These are phyloP conservation scores for Subacronicta megacephala DNA, from an alignment of 2,888 invertebrate genomes.

Conservation along the genomic window DNA sequence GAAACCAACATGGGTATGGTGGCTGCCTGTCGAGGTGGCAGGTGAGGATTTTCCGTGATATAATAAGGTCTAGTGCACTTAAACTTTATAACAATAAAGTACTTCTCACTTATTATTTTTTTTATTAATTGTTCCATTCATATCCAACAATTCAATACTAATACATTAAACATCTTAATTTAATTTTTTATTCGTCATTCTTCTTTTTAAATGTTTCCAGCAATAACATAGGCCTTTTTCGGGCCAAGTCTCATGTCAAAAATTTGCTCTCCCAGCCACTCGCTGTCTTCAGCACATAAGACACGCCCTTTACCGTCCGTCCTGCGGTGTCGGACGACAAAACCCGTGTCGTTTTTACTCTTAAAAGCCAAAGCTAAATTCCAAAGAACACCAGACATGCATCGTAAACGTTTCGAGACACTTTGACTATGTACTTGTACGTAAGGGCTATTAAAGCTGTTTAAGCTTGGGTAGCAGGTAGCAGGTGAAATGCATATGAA, in stretches of 20 bases:
- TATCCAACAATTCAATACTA: no score
- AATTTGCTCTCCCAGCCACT: neutral
- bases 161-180: no score
- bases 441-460: slow-evolving; percentile 7
- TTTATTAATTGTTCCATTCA: no score
- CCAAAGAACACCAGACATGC: slow-evolving; percentile 18
- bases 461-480: slow-evolving; percentile 3
- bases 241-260: neutral
- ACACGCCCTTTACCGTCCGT: slow-evolving; percentile 8
- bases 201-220: neutral
- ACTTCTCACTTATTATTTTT: no score
- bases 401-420: slow-evolving; percentile 8
- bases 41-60: no score
- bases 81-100: no score
- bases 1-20: no score
- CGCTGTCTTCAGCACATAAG: neutral
- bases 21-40: no score
- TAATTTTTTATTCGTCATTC: no score
- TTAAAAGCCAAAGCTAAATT: slow-evolving; percentile 14
- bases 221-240: neutral
- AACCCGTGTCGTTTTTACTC: slow-evolving; percentile 20
- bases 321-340: slow-evolving; percentile 15
- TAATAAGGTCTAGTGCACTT: no score
- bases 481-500: no score
- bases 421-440: neutral